phyloP scores from a whole-genome alignment of 2,888 invertebrate species.

The Parapristionchus giblindavisi region DNA sequence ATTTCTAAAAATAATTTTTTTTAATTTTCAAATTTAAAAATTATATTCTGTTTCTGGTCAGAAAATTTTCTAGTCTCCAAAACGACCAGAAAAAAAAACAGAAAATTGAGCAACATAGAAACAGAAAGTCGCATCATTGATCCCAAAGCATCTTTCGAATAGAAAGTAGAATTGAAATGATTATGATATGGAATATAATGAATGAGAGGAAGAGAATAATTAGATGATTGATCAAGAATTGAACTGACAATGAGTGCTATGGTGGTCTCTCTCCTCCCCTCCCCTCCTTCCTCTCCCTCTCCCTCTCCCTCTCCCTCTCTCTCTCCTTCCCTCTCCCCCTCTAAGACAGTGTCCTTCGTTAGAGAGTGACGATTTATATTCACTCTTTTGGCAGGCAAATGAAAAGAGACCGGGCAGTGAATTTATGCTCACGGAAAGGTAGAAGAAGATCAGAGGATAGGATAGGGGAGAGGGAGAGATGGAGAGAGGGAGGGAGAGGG shows the following conservation, averaged over 20 bases:
- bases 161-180: background rate
- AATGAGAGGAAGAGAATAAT: conserved; percentile 16
- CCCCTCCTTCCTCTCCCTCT: background rate
- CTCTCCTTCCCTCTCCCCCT: no score
- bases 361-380: conserved; percentile 9
- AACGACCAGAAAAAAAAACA: no score
- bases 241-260: background rate
- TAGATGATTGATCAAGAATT: background rate
- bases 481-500: background rate
- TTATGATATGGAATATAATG: background rate
- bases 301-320: no score
- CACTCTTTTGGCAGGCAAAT: background rate
- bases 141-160: background rate
- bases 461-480: background rate
- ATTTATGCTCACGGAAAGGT: conserved; percentile 20
- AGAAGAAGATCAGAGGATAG: background rate
- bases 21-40: no score
- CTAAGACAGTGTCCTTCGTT: no score
- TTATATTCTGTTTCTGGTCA: no score
- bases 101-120: background rate
- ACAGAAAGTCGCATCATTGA: no score
- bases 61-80: no score
- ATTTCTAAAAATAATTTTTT: no score
- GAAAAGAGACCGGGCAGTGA: background rate
- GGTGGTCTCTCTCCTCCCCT: background rate